Conservation (phyloP, 1,140 invertebrate species). For the Limonius californicus region DNA sequence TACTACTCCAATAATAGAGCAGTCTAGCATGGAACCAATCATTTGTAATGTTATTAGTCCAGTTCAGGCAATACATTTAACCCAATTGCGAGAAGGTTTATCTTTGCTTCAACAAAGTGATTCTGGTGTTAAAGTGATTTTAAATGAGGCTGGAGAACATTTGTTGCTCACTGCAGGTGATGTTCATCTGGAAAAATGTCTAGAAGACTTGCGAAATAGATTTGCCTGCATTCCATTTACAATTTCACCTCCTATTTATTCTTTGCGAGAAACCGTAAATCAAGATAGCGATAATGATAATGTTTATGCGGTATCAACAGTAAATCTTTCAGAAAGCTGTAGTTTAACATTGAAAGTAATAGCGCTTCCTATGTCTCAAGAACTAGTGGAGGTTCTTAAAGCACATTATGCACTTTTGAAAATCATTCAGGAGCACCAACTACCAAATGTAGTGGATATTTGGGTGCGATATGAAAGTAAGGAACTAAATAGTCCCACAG, state of each 20-base stretch:
- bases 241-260: conserved; percentile 93
- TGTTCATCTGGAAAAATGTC: conserved; percentile 94
- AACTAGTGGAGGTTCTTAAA: conserved; percentile 69
- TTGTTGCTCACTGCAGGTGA: conserved; percentile 96
- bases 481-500: background rate
- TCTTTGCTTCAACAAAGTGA: conserved; percentile 88
- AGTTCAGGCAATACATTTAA: conserved; percentile 73
- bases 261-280: conserved; percentile 84
- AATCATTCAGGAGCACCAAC: conserved; percentile 45
- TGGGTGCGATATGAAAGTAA: background rate
- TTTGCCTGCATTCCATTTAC: conserved; percentile 87
- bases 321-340: background rate
- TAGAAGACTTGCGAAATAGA: conserved; percentile 75
- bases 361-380: conserved; percentile 73
- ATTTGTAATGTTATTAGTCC: conserved; percentile 94
- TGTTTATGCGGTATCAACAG: background rate
- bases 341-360: conserved; percentile 60
- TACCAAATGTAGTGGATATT: background rate
- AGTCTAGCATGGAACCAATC: conserved; percentile 75
- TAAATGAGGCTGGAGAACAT: conserved; percentile 94
- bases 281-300: background rate
- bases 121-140: conserved; percentile 83
- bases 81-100: conserved; percentile 75
- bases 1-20: conserved; percentile 89
- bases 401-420: conserved; percentile 58